phyloP scores from a whole-genome alignment of 2,113 vertebrate species.

The Amia ocellicauda region DNA sequence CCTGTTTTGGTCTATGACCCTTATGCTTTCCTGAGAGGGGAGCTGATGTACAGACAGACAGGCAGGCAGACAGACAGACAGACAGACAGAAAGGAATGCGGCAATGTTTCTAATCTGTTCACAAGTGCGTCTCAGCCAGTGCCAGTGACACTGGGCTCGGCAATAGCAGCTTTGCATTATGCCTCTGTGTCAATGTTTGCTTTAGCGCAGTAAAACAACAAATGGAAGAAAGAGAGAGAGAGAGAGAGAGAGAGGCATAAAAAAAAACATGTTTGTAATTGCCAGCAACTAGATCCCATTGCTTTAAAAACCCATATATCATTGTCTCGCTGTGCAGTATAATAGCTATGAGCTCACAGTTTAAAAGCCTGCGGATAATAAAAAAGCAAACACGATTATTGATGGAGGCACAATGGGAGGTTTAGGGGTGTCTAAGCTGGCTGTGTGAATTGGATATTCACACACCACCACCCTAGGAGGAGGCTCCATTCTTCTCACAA shows the following conservation, averaged over 20 bases:
- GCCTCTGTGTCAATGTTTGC: conserved; percentile 42
- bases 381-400: conserved; percentile 76
- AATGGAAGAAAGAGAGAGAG: conserved; percentile 36
- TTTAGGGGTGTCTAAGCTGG: conserved; percentile 68
- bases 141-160: conserved; percentile 8
- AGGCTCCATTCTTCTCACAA: conserved; percentile 28
- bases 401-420: conserved; percentile 72
- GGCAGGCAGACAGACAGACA: no score
- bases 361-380: conserved; percentile 62
- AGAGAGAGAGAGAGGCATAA: conserved; percentile 56
- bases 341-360: conserved; percentile 65
- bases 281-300: conserved; percentile 60
- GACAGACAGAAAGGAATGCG: conserved; percentile 33
- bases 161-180: conserved; percentile 40
- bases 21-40: conserved; percentile 12
- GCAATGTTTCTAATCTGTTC: conserved; percentile 42
- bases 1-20: no score
- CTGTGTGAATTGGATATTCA: conserved; percentile 61
- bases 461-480: conserved; percentile 52
- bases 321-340: conserved; percentile 67
- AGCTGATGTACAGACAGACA: conserved; percentile 35
- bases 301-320: conserved; percentile 55
- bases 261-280: conserved; percentile 61
- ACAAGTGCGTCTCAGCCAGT: conserved; percentile 13
- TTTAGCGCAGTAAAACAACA: conserved; percentile 54